A percentile compares a stretch with the other conserved stretches of the same genome.
Evolutionary conservation across 2,888 invertebrate genomes (phyloP).

Genomic region (Leuctra nigra): DNA sequence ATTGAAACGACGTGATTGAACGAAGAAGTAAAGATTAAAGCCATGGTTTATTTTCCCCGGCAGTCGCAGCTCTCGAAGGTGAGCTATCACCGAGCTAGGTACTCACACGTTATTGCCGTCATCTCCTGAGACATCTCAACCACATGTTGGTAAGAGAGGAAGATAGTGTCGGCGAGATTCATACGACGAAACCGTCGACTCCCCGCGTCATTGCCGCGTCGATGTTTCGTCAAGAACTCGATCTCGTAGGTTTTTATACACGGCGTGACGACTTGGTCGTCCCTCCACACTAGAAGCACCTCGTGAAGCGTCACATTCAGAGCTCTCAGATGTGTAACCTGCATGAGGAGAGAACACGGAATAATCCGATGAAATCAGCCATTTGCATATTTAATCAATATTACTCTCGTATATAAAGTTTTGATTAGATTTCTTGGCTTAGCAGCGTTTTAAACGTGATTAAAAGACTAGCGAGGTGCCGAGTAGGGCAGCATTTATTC

Average conservation of each 20-base stretch:
- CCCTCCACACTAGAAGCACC: slow-evolving; percentile 45
- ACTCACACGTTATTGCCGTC: not conserved
- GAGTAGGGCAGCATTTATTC: no score
- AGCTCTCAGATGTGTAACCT: slow-evolving; percentile 38
- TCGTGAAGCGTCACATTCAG: slow-evolving; percentile 42
- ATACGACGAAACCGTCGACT: slow-evolving; percentile 10
- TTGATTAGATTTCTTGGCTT: not conserved
- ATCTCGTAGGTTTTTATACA: slow-evolving; percentile 42
- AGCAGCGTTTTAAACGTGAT: no score
- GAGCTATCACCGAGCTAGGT: no score
- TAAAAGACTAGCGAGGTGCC: no score
- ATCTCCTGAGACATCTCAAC: no score
- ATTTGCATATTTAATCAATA: no score
- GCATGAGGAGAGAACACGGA: not conserved
- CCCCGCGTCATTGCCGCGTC: not conserved
- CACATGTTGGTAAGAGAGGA: slow-evolving; percentile 20
- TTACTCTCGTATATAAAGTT: no score
- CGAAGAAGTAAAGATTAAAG: no score
- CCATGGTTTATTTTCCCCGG: no score
- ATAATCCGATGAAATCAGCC: not conserved
- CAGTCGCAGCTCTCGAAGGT: no score
- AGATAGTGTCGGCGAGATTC: slow-evolving; percentile 8
- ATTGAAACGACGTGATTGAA: no score
- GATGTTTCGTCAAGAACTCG: slow-evolving; percentile 27
- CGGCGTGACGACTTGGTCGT: slow-evolving; percentile 35